Evolutionary conservation across 1,140 invertebrate genomes (phyloP).

Genomic region (Psix sp.): DNA sequence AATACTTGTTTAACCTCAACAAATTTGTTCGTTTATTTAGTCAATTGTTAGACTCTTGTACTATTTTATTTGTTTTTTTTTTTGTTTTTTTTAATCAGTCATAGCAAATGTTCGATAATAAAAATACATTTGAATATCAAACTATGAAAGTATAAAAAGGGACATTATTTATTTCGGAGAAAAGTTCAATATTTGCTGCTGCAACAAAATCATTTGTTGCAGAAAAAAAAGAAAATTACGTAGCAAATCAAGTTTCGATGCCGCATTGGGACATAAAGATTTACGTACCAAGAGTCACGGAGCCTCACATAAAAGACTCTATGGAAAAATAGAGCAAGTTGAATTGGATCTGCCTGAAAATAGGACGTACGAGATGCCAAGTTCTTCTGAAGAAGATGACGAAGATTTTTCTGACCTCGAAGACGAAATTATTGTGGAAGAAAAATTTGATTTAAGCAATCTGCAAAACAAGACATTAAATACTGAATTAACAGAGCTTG

Average conservation of each 20-base stretch:
- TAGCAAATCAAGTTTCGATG: slow-evolving; percentile 3
- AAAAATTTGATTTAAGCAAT: not conserved
- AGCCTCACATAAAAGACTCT: slow-evolving; percentile 3
- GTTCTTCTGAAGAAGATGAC: slow-evolving; percentile 14
- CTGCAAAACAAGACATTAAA: slow-evolving; percentile 1
- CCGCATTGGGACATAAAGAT: slow-evolving; percentile 28
- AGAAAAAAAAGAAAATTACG: slow-evolving; percentile 28
- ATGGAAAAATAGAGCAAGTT: not conserved
- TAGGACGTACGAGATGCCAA: slow-evolving; percentile 19
- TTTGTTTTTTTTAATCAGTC: not conserved
- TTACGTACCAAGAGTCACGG: slow-evolving; percentile 16
- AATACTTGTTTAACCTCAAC: not conserved
- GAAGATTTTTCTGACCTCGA: slow-evolving; percentile 11
- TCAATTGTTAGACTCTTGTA: not conserved
- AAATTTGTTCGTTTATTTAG: not conserved
- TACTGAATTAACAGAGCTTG: slow-evolving; percentile 15
- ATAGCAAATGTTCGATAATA: too few species aligned
- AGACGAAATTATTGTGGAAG: slow-evolving; percentile 1
- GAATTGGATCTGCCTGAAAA: slow-evolving; percentile 25
- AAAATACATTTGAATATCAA: too few species aligned
- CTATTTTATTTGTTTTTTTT: not conserved
- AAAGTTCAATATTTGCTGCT: too few species aligned
- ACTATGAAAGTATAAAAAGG: too few species aligned
- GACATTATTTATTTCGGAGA: too few species aligned
- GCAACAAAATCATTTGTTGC: too few species aligned